Percentiles rank a stretch among this genome's conserved stretches.
Evolutionary conservation across 2,113 vertebrate species (phyloP).

Genomic region (Cynoglossus semilaevis): DNA sequence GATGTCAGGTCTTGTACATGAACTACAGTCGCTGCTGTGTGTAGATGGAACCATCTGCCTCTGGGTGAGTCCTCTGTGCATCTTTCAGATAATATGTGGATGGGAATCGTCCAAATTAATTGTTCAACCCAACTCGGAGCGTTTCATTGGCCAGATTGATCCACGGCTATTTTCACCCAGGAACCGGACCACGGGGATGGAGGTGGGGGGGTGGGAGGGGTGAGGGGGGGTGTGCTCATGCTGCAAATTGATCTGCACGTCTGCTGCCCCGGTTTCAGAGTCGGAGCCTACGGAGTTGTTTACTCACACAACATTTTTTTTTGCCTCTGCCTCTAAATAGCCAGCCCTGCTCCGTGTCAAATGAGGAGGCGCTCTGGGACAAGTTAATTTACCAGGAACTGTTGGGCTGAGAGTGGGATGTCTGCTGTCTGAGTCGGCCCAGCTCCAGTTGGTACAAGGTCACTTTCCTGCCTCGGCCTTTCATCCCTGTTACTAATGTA

Average conservation of each 20-base stretch:
- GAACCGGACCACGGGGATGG: neutral
- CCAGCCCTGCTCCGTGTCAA: slow-evolving; percentile 43
- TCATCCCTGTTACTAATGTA: neutral
- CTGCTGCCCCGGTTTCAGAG: slow-evolving; percentile 10
- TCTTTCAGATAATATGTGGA: too few species aligned
- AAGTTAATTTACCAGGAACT: slow-evolving; percentile 53
- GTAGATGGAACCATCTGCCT: too few species aligned
- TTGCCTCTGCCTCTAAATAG: slow-evolving; percentile 39
- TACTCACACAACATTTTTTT: slow-evolving; percentile 47
- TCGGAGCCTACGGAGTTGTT: slow-evolving; percentile 41
- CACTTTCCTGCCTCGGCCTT: slow-evolving; percentile 25
- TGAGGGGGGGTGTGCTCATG: neutral
- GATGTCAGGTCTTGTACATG: too few species aligned
- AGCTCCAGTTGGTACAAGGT: slow-evolving; percentile 9
- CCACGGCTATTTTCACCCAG: neutral
- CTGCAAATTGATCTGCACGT: slow-evolving; percentile 29
- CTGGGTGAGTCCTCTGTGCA: too few species aligned
- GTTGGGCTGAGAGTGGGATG: slow-evolving; percentile 19
- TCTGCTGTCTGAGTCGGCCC: slow-evolving; percentile 25
- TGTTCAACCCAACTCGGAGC: too few species aligned
- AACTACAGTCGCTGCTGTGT: too few species aligned
- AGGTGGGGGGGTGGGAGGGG: too few species aligned
- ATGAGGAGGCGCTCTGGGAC: slow-evolving; percentile 56
- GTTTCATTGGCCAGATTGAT: neutral
- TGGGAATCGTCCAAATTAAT: too few species aligned